A percentile compares a stretch with the other conserved stretches of the same genome.
phyloP scores from a whole-genome alignment of 2,797 vertebrate genomes.

The Siniperca undulata region DNA sequence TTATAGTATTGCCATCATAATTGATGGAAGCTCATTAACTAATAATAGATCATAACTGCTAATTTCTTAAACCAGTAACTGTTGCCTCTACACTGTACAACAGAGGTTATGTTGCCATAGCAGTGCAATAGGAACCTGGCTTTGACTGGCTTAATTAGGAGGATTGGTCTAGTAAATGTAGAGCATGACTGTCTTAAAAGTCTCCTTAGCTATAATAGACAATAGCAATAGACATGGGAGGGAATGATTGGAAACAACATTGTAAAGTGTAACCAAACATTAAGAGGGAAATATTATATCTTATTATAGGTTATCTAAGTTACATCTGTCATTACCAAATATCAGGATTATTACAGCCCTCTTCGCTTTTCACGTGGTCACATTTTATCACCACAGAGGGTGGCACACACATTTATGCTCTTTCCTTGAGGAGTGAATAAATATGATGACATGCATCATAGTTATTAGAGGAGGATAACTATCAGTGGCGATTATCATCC shows the following conservation, averaged over 20 bases:
- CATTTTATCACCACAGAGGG: constrained; percentile 1
- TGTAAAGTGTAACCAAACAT: constrained; percentile 6
- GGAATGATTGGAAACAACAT: neutral
- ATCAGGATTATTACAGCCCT: constrained; percentile 21
- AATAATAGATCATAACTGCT: constrained; percentile 24
- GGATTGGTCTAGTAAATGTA: constrained; percentile 16
- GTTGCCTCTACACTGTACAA: neutral
- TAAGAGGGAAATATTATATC: neutral
- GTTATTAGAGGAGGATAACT: constrained; percentile 3
- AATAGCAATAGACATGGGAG: neutral
- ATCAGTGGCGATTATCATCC: neutral
- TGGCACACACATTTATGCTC: neutral
- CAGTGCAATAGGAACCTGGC: neutral
- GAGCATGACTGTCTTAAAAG: constrained; percentile 10
- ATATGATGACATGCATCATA: neutral
- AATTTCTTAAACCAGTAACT: constrained; percentile 12
- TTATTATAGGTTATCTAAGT: constrained; percentile 1
- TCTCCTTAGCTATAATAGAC: neutral
- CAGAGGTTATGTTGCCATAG: constrained; percentile 23
- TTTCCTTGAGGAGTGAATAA: neutral
- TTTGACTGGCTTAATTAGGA: constrained; percentile 36
- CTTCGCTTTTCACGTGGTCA: neutral
- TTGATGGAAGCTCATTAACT: constrained; percentile 25
- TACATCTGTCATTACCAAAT: constrained; percentile 3
- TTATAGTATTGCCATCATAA: constrained; percentile 17